These are phyloP conservation scores for Coenonympha arcania DNA, from an alignment of 2,888 invertebrate species.

Conservation along the genomic window DNA sequence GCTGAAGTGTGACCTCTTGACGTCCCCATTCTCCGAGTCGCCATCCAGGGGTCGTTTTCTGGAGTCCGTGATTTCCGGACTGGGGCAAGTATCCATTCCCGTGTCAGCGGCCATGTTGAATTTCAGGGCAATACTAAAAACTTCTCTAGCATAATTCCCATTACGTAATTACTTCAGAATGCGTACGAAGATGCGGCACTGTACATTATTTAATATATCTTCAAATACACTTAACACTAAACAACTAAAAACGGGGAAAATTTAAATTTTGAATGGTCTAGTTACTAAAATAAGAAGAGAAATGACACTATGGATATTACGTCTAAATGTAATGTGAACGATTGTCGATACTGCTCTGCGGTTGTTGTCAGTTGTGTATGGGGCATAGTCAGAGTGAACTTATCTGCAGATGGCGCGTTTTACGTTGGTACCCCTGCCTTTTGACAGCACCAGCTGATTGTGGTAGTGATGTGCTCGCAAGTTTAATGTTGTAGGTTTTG, in stretches of 20 bases:
- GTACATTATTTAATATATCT: conserved; percentile 59
- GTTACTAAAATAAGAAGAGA: conserved; percentile 64
- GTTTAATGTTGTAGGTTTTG: not conserved
- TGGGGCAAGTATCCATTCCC: conserved; percentile 95
- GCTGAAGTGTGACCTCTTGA: conserved; percentile 92
- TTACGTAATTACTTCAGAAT: conserved; percentile 71
- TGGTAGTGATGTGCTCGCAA: conserved; percentile 40
- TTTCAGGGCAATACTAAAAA: conserved; percentile 74
- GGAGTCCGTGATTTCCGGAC: conserved; percentile 92
- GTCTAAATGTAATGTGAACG: conserved; percentile 72
- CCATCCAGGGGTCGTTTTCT: conserved; percentile 91
- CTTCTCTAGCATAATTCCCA: conserved; percentile 75
- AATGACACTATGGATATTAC: conserved; percentile 67
- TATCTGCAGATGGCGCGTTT: conserved; percentile 42
- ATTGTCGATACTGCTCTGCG: conserved; percentile 68
- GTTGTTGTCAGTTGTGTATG: conserved; percentile 60
- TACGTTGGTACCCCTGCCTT: conserved; percentile 53
- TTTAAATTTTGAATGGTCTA: conserved; percentile 58
- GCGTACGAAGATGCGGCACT: conserved; percentile 65
- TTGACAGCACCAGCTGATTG: conserved; percentile 70
- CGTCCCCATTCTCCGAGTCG: conserved; percentile 90
- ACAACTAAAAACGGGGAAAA: conserved; percentile 58
- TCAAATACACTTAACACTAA: conserved; percentile 67
- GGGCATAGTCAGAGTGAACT: conserved; percentile 59
- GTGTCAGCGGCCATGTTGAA: conserved; percentile 92